Conservation (phyloP, 2,888 invertebrate species). For the Cetonia aurata region DNA sequence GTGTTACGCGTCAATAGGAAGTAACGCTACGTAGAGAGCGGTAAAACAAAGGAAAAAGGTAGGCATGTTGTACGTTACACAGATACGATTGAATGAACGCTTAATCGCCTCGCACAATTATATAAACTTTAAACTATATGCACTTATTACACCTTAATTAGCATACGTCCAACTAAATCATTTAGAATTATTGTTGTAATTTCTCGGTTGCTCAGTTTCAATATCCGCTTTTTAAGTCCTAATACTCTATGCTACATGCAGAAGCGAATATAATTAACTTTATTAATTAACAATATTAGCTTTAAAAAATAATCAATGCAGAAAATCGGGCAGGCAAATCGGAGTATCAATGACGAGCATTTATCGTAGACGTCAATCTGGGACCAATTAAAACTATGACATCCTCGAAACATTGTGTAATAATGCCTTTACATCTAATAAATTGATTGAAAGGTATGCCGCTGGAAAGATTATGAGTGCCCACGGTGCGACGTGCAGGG, state of each 20-base stretch:
- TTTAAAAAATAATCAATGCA: slow-evolving; percentile 47
- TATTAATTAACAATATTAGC: slow-evolving; percentile 48
- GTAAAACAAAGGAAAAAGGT: slow-evolving; percentile 16
- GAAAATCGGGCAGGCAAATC: slow-evolving; percentile 51
- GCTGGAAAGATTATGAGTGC: slow-evolving; percentile 40
- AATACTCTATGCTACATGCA: slow-evolving; percentile 21
- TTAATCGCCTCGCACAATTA: slow-evolving; percentile 42
- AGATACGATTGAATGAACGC: slow-evolving; percentile 39
- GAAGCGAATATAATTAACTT: slow-evolving; percentile 43
- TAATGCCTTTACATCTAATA: slow-evolving; percentile 59
- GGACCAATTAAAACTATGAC: slow-evolving; percentile 62
- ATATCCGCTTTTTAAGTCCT: slow-evolving; percentile 18
- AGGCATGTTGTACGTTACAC: slow-evolving; percentile 15
- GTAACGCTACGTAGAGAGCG: slow-evolving; percentile 37
- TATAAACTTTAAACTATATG: slow-evolving; percentile 35
- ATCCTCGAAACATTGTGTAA: slow-evolving; percentile 63
- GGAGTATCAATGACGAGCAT: slow-evolving; percentile 57
- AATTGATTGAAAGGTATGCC: slow-evolving; percentile 50
- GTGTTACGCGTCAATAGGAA: slow-evolving; percentile 41
- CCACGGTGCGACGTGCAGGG: slow-evolving; percentile 20
- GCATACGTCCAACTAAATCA: slow-evolving; percentile 34
- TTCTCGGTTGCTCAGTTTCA: slow-evolving; percentile 7
- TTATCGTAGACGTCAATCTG: slow-evolving; percentile 61
- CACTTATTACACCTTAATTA: slow-evolving; percentile 37
- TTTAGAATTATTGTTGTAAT: slow-evolving; percentile 22